Percentiles rank a stretch among this genome's conserved stretches.
These are phyloP conservation scores for Pentalonia nigronervosa DNA, from an alignment of 1,140 invertebrate species.

Conservation along the genomic window DNA sequence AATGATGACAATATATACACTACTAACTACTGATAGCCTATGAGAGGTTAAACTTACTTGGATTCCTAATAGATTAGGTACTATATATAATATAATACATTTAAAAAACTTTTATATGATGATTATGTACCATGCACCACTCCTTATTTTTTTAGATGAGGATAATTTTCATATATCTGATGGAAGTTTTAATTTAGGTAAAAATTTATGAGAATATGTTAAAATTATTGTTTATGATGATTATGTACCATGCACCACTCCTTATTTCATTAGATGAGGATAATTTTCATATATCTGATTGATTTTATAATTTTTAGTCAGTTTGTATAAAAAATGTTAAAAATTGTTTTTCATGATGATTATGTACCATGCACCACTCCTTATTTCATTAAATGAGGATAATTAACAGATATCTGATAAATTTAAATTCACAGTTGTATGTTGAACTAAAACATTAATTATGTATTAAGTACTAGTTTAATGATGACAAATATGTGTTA, in stretches of 20 bases:
- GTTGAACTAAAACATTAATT: no score
- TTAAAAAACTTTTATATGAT: background rate
- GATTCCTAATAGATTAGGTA: background rate
- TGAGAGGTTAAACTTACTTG: slow-evolving; percentile 33
- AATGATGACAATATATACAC: slow-evolving; percentile 32
- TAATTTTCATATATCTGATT: background rate
- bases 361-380: slow-evolving; percentile 55
- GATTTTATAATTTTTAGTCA: background rate
- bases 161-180: slow-evolving; percentile 9
- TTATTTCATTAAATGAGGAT: slow-evolving; percentile 33
- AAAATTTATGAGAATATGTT: no score
- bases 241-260: slow-evolving; percentile 42
- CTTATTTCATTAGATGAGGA: slow-evolving; percentile 45
- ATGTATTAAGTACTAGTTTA: background rate
- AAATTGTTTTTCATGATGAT: background rate
- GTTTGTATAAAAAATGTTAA: no score
- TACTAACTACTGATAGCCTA: slow-evolving; percentile 17
- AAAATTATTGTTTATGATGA: background rate
- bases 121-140: slow-evolving; percentile 37
- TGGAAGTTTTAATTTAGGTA: no score
- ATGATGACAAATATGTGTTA: slow-evolving; percentile 47
- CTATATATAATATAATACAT: background rate
- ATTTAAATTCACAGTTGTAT: no score
- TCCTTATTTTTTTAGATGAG: slow-evolving; percentile 46
- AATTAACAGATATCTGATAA: background rate